Evolutionary conservation across 2,113 vertebrate species (phyloP).

Genomic region (Halichoerus grypus): DNA sequence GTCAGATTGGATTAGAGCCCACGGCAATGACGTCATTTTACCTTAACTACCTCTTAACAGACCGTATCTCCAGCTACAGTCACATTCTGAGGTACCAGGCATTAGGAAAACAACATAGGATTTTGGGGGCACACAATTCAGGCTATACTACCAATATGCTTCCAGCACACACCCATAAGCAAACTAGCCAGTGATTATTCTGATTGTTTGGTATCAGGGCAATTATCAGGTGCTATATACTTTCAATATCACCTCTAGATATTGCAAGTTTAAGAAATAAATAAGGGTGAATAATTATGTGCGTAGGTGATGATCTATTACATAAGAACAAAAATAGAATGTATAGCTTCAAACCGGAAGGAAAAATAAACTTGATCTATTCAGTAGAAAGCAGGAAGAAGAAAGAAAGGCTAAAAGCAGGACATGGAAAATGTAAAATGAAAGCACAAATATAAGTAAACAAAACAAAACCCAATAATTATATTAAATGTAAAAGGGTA

Average conservation of each 20-base stretch:
- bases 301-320: neutral
- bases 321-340: neutral
- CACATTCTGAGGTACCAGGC: neutral
- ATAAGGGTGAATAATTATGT: neutral
- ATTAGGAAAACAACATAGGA: neutral
- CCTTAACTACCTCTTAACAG: neutral
- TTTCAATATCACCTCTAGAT: neutral
- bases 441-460: neutral
- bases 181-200: neutral
- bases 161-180: neutral
- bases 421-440: slow-evolving; percentile 6
- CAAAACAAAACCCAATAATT: neutral
- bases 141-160: neutral
- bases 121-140: neutral
- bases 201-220: neutral
- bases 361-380: slow-evolving; percentile 29
- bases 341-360: neutral
- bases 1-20: neutral
- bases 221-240: neutral
- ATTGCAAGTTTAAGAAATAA: neutral
- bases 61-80: neutral
- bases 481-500: neutral
- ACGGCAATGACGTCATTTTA: neutral
- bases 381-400: neutral
- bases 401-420: neutral